A percentile compares a stretch with the other conserved stretches of the same genome.
phyloP scores from a whole-genome alignment of 2,113 vertebrate genomes.

The Myotis brandtii region DNA sequence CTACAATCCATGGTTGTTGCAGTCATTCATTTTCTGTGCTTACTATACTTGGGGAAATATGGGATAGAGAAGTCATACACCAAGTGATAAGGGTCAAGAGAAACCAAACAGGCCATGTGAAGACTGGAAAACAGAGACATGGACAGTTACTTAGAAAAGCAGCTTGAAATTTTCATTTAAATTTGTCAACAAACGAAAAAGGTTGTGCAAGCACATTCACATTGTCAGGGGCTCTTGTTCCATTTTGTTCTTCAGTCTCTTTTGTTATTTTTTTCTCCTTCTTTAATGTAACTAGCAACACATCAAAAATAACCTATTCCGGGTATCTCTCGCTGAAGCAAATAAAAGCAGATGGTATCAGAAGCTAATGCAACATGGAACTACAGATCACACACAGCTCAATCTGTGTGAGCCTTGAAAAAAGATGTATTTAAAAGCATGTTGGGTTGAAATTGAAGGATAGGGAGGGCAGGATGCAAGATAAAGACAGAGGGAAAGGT shows the following conservation, averaged over 20 bases:
- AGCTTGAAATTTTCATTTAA: constrained; percentile 69
- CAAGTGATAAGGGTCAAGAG: constrained; percentile 37
- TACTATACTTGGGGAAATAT: background rate
- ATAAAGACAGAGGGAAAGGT: background rate
- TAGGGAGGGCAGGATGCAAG: background rate
- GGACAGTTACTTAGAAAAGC: constrained; percentile 37
- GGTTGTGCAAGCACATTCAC: background rate
- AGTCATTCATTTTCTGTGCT: background rate
- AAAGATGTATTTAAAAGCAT: background rate
- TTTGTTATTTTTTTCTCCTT: background rate
- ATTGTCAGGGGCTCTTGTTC: background rate
- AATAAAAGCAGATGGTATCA: constrained; percentile 69
- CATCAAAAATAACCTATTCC: constrained; percentile 25
- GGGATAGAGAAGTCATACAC: background rate
- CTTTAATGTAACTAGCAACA: constrained; percentile 55
- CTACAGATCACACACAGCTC: background rate
- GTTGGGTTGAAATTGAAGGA: background rate
- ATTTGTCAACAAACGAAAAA: constrained; percentile 71
- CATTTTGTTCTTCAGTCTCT: constrained; percentile 30
- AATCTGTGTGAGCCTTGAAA: background rate
- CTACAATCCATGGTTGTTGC: background rate
- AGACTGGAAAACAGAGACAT: background rate
- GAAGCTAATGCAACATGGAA: constrained; percentile 60
- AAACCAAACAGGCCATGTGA: constrained; percentile 37
- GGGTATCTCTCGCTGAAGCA: constrained; percentile 58